phyloP scores from a whole-genome alignment of 2,797 vertebrate genomes.

The Cetoscarus ocellatus region DNA sequence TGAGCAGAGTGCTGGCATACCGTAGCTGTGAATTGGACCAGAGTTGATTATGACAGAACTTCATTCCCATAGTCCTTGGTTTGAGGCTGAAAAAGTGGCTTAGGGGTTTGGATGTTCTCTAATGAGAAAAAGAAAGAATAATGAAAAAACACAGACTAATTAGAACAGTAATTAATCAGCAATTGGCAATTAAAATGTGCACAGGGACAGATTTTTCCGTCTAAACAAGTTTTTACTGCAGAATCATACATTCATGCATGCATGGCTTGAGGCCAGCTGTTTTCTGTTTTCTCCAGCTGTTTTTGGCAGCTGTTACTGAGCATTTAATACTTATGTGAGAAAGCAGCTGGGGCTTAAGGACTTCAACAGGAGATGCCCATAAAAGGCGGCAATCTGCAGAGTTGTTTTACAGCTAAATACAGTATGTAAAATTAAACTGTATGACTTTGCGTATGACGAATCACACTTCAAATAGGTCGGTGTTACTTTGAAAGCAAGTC shows the following conservation, averaged over 20 bases:
- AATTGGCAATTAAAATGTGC: background rate
- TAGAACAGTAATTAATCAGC: conserved; percentile 23
- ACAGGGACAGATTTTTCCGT: conserved; percentile 2
- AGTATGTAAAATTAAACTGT: background rate
- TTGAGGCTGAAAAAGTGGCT: too few species aligned
- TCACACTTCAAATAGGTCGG: background rate
- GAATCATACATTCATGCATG: conserved; percentile 28
- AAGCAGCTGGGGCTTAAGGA: conserved; percentile 9
- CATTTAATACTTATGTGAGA: conserved; percentile 37
- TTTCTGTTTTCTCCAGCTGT: conserved; percentile 62
- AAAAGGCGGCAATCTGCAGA: conserved; percentile 19
- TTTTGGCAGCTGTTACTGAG: conserved; percentile 61
- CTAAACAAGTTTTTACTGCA: conserved; percentile 12
- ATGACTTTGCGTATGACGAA: background rate
- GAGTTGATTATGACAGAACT: too few species aligned
- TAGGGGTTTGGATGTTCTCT: too few species aligned
- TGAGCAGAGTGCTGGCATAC: too few species aligned
- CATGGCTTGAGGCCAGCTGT: conserved; percentile 51
- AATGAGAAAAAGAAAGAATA: background rate
- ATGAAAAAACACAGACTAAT: conserved; percentile 5
- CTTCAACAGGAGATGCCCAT: conserved; percentile 21
- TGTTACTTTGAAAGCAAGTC: background rate
- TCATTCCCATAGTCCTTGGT: too few species aligned
- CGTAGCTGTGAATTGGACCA: too few species aligned
- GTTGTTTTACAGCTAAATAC: conserved; percentile 9